Conservation (phyloP, 2,888 invertebrate genomes). For the Strigamia maritima region DNA sequence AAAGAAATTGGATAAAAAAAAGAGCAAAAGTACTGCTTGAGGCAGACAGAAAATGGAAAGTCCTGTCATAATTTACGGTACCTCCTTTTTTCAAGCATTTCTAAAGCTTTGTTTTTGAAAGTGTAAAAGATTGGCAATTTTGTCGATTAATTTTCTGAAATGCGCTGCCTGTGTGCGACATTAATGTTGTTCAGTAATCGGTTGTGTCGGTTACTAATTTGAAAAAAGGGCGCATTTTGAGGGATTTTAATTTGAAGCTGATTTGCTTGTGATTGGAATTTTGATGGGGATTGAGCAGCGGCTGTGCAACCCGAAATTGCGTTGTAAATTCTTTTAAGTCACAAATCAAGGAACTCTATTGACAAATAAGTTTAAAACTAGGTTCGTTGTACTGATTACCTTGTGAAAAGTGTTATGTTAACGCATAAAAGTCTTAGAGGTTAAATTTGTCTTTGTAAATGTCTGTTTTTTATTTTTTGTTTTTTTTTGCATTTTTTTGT, state of each 20-base stretch:
- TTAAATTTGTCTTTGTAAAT: no score
- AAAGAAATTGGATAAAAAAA: conserved; percentile 29
- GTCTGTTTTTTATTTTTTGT: no score
- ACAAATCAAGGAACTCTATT: background rate
- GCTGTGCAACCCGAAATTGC: conserved; percentile 19
- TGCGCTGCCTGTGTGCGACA: background rate
- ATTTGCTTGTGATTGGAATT: conserved; percentile 28
- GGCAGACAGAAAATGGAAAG: conserved; percentile 25
- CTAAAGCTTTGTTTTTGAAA: background rate
- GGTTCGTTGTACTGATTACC: background rate
- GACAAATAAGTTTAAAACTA: background rate
- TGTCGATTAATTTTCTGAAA: background rate
- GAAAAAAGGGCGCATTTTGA: background rate
- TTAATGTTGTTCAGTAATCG: background rate
- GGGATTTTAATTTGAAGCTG: conserved; percentile 27
- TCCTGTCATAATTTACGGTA: conserved; percentile 21
- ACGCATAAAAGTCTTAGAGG: no score
- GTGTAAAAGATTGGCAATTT: background rate
- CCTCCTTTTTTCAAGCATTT: background rate
- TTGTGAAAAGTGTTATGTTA: background rate
- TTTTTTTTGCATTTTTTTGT: no score
- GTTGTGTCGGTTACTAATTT: background rate
- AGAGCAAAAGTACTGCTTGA: conserved; percentile 27
- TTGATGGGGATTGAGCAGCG: conserved; percentile 23
- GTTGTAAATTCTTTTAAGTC: background rate